Base-by-base conservation (phyloP, 1,140 invertebrate genomes). In the Atta texana region DNA sequence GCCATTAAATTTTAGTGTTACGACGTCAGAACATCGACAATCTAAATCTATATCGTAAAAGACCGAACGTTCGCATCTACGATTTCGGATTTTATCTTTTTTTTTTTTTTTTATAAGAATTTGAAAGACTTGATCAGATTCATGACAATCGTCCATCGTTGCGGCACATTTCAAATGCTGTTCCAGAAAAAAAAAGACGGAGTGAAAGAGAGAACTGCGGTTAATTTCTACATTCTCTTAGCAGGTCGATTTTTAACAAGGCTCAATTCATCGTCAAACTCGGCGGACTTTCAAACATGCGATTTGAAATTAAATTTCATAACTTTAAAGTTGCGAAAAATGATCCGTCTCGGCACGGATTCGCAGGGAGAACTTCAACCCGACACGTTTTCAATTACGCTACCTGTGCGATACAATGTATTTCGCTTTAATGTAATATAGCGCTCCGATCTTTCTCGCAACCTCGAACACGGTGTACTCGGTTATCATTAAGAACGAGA, bases 361-460 rank as follows among this genome's bases (percentile, higher is more conserved):
- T 59, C 76, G 77, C 76, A 44, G 53, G 34, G 44, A 61, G 55
- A 84, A 61, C 80, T 84, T 78, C 85, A 86, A 69, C 63, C 84
- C 84, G 84, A 86, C 84, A 86, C 84, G 84, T 86, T 86, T 81
- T 81, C 84, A 86, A 86, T 86, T 86, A 86, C 75, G 51, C 34
- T 81, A 66, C 61, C 75, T 44, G 75, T n/a, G 59, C 84, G 21
- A 31, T 24, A 80, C 84, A 86, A 86, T 82, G 84, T 86, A 86
- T 86, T 86, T 64, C 84, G 84, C 63, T 86, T 61, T 66, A 86
- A 81, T 68, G 51, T 75, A 75, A 84, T 75, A 84, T 74, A 75
- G 39, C 39, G 34, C 55, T 69, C 55, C 80, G 68, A 84, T 75
- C 69, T 74, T 84, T 49, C n/a, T 63, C 24, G 44, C 69, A 63